A percentile compares a stretch with the other conserved stretches of the same genome.
Conservation (phyloP, 2,113 vertebrate species). For the Chionis minor region DNA sequence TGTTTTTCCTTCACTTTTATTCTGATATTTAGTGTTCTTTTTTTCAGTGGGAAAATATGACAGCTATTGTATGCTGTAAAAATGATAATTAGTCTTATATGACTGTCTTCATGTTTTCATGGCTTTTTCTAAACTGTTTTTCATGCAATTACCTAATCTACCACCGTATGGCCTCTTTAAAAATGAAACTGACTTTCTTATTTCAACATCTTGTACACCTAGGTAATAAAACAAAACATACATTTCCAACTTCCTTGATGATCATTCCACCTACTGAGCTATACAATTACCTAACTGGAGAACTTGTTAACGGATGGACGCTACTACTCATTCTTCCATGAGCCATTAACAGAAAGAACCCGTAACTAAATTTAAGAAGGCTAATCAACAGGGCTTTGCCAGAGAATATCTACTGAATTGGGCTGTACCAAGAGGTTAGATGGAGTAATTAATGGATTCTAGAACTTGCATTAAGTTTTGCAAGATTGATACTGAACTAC, state of each 20-base stretch:
- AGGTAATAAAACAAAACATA: neutral
- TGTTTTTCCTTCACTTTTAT: constrained; percentile 54
- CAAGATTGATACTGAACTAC: neutral
- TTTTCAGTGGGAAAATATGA: constrained; percentile 67
- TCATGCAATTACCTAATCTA: constrained; percentile 65
- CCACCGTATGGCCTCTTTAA: constrained; percentile 5
- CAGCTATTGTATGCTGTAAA: constrained; percentile 54
- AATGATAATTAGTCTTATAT: constrained; percentile 72
- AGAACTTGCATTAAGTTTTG: neutral
- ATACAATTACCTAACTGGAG: neutral
- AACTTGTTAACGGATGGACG: neutral
- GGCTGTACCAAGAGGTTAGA: neutral
- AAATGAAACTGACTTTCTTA: constrained; percentile 22
- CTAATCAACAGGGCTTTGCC: neutral
- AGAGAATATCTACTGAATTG: neutral
- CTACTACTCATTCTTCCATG: neutral
- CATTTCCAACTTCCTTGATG: neutral
- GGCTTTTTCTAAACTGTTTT: constrained; percentile 69
- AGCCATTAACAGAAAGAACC: neutral
- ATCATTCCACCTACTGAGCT: neutral
- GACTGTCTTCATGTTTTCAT: constrained; percentile 65
- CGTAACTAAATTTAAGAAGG: neutral
- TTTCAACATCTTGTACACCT: neutral
- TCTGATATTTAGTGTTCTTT: constrained; percentile 46
- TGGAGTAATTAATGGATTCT: neutral